These are phyloP conservation scores for Cottoperca gobio DNA, from an alignment of 2,797 vertebrate species.

Conservation along the genomic window DNA sequence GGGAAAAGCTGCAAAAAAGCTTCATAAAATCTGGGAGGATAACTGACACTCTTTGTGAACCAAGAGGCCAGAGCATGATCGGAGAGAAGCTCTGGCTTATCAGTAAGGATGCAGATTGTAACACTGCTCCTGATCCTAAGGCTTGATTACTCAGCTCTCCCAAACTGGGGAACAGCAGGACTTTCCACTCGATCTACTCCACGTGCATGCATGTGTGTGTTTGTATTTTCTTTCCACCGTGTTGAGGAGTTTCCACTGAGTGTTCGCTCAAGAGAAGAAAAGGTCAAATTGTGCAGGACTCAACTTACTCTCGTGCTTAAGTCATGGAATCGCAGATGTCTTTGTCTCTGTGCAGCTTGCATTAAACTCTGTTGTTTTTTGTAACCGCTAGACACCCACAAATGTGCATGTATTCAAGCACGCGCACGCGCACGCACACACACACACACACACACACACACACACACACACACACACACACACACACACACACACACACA, in stretches of 20 bases:
- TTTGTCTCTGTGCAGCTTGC: conserved; percentile 26
- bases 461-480: not conserved
- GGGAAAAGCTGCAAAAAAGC: not conserved
- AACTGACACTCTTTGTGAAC: conserved; percentile 10
- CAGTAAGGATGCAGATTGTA: conserved; percentile 72
- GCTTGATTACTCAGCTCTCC: conserved; percentile 63
- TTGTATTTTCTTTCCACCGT: conserved; percentile 68
- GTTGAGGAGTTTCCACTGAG: conserved; percentile 67
- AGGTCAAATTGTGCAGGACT: conserved; percentile 55
- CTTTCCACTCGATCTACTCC: conserved; percentile 60
- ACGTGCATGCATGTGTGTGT: conserved; percentile 48
- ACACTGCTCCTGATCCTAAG: conserved; percentile 49
- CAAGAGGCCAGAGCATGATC: conserved; percentile 20
- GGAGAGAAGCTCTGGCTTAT: conserved; percentile 61
- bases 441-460: not conserved
- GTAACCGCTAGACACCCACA: conserved; percentile 24
- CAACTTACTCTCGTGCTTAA: conserved; percentile 41
- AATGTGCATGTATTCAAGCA: conserved; percentile 28
- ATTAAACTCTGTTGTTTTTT: conserved; percentile 38
- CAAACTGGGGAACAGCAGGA: conserved; percentile 52
- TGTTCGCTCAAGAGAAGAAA: conserved; percentile 64
- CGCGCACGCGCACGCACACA: not conserved
- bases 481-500: not conserved
- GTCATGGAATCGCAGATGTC: conserved; percentile 44
- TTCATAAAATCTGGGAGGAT: not conserved